These are phyloP conservation scores for Vollenhovia emeryi DNA, from an alignment of 1,140 invertebrate species.

Conservation along the genomic window DNA sequence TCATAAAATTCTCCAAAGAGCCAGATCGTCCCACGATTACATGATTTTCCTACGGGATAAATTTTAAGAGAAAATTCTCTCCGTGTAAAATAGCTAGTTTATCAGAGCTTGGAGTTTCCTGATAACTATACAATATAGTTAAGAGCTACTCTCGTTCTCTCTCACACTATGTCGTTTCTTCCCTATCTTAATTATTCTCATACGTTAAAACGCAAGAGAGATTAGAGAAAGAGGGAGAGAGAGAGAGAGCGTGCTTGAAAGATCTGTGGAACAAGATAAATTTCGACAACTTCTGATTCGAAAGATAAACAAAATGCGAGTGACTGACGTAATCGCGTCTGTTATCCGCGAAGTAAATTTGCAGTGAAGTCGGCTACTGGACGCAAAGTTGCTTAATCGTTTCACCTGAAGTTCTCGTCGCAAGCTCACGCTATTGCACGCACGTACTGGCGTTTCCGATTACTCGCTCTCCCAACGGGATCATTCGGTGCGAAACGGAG, in stretches of 20 bases:
- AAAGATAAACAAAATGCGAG: conserved; percentile 34
- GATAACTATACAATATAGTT: background rate
- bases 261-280: background rate
- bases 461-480: conserved; percentile 32
- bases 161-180: background rate
- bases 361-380: background rate
- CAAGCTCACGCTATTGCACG: conserved; percentile 14
- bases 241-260: too few species aligned
- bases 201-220: background rate
- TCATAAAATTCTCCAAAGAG: too few species aligned
- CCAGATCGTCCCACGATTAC: too few species aligned
- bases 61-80: too few species aligned
- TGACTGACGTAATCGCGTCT: background rate
- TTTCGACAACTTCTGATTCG: background rate
- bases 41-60: too few species aligned
- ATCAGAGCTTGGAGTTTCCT: too few species aligned
- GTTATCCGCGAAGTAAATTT: conserved; percentile 32
- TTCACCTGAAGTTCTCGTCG: conserved; percentile 5
- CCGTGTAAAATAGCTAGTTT: too few species aligned
- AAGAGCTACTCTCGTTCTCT: background rate
- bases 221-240: background rate
- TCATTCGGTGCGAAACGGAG: background rate
- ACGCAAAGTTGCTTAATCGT: conserved; percentile 49
- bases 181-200: background rate
- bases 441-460: conserved; percentile 18